A percentile compares a stretch with the other conserved stretches of the same genome.
Conservation (phyloP, 2,888 invertebrate species). For the Thyatira batis region DNA sequence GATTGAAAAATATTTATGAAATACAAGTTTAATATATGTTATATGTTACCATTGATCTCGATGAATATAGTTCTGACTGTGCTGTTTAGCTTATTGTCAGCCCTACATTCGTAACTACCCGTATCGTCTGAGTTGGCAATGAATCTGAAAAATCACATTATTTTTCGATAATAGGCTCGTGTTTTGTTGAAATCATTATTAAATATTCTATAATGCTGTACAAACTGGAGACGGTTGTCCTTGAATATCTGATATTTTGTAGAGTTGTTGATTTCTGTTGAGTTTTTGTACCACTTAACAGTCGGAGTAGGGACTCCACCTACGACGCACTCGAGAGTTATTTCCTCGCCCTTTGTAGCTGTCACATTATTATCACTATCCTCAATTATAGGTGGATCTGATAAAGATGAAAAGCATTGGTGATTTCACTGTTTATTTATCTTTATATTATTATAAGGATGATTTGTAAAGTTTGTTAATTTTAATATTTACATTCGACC, state of each 20-base stretch:
- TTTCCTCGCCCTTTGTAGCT: neutral
- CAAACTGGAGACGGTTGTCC: neutral
- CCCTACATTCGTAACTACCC: constrained; percentile 46
- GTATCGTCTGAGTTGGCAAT: constrained; percentile 13
- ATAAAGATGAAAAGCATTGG: too few relatives aligned
- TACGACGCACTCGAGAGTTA: neutral
- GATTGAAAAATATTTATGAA: too few relatives aligned
- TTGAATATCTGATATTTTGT: neutral
- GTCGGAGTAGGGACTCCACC: neutral
- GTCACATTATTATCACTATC: neutral
- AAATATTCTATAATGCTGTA: neutral
- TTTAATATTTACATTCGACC: too few relatives aligned
- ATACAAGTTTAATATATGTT: too few relatives aligned
- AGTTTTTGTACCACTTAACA: neutral
- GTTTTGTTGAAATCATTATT: neutral
- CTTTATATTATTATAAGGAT: too few relatives aligned
- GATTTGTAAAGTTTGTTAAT: too few relatives aligned
- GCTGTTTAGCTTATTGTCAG: constrained; percentile 34
- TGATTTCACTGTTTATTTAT: too few relatives aligned
- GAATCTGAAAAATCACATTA: constrained; percentile 16
- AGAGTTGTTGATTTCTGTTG: neutral
- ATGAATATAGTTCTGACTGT: constrained; percentile 27
- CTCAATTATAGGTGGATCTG: neutral
- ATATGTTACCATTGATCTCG: constrained; percentile 35
- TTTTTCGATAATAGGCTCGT: too few relatives aligned